Conservation (phyloP, 2,797 vertebrate species). For the Sciurus vulgaris region DNA sequence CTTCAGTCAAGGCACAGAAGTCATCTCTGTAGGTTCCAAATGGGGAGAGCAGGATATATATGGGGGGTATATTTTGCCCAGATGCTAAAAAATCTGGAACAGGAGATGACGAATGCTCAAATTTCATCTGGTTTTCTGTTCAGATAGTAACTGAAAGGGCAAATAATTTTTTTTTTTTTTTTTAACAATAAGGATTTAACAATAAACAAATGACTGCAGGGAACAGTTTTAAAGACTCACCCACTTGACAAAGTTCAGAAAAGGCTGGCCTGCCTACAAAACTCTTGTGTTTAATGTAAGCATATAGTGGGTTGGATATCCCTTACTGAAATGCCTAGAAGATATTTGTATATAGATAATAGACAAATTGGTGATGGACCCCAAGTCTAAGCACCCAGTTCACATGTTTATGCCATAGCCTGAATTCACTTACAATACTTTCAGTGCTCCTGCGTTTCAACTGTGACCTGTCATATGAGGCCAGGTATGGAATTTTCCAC, state of each 20-base stretch:
- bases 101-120: neutral
- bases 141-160: conserved; percentile 35
- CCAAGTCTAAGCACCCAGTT: neutral
- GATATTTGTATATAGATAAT: neutral
- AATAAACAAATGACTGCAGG: neutral
- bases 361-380: neutral
- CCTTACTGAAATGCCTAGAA: neutral
- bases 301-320: neutral
- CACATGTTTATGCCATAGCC: neutral
- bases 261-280: neutral
- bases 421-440: neutral
- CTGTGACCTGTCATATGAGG: neutral
- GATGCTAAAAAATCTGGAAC: neutral
- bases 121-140: neutral
- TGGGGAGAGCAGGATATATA: neutral
- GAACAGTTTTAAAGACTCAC: neutral
- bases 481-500: neutral
- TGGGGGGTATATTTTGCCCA: neutral
- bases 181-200: neutral
- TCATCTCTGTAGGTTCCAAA: neutral
- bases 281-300: neutral
- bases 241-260: neutral
- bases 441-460: neutral
- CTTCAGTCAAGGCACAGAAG: neutral
- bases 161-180: conserved; percentile 42